These are phyloP conservation scores for Cryptoleucopteryx plumbea DNA, from an alignment of 2,113 vertebrate species.

Conservation along the genomic window DNA sequence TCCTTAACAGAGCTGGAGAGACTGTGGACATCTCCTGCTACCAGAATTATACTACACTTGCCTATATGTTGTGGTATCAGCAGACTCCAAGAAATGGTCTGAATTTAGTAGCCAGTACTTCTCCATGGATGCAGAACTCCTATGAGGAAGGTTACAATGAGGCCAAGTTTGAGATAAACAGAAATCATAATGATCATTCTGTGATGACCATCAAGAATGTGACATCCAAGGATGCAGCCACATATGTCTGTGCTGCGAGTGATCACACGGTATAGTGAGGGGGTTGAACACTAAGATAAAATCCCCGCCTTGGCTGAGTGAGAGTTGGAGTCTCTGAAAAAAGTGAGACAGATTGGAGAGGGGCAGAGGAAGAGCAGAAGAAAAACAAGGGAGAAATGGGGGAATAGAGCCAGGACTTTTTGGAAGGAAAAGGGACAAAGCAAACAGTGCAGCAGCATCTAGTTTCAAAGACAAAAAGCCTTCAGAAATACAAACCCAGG, in stretches of 20 bases:
- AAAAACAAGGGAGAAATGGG: neutral
- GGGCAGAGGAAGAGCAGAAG: neutral
- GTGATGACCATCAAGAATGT: neutral
- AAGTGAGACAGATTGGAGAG: neutral
- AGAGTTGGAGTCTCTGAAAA: neutral
- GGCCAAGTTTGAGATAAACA: neutral
- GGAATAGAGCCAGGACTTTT: neutral
- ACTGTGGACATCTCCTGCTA: neutral
- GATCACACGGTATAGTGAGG: neutral
- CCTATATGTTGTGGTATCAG: neutral
- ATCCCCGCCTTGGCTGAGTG: neutral
- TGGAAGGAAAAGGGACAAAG: neutral
- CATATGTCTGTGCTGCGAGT: neutral
- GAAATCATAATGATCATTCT: rapidly evolving
- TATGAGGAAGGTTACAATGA: neutral
- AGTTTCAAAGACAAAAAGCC: neutral
- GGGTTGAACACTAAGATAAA: neutral
- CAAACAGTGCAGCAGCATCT: neutral
- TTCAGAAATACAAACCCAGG: neutral
- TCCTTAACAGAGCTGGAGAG: neutral
- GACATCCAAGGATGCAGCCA: neutral
- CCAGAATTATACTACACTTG: neutral
- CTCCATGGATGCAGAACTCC: neutral
- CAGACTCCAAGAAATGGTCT: neutral
- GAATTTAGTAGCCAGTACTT: neutral